Evolutionary conservation across 2,113 vertebrate genomes (phyloP).

Genomic region (Panthera uncia): DNA sequence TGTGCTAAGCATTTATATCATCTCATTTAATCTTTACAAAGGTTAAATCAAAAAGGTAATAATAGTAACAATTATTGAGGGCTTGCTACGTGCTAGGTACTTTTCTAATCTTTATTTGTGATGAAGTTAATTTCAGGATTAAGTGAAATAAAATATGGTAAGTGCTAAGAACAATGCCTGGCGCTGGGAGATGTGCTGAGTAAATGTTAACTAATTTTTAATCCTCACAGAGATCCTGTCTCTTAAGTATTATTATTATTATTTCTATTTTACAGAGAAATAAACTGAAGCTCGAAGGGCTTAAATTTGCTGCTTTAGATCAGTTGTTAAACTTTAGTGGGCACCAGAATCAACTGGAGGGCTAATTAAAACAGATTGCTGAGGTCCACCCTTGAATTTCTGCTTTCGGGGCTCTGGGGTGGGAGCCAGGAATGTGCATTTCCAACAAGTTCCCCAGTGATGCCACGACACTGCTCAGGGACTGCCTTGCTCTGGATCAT

Average conservation of each 20-base stretch:
- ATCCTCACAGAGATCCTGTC: neutral
- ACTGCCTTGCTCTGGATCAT: neutral
- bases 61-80: neutral
- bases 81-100: neutral
- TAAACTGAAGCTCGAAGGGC: neutral
- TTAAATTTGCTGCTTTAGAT: neutral
- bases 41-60: neutral
- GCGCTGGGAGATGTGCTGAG: neutral
- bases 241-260: neutral
- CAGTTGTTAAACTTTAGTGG: neutral
- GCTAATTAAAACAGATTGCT: neutral
- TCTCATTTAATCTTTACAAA: conserved; percentile 36
- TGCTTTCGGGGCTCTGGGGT: neutral
- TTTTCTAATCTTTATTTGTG: conserved; percentile 27
- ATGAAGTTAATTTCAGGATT: conserved; percentile 22
- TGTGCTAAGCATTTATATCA: neutral
- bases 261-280: neutral
- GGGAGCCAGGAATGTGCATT: neutral
- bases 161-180: neutral
- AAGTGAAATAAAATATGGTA: neutral
- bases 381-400: neutral
- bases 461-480: neutral
- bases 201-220: neutral
- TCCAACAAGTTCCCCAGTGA: neutral
- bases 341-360: neutral